Evolutionary conservation across 1,140 invertebrate genomes (phyloP), one percentile per base, ranked within the genome.

Genomic region (Physella acuta): DNA sequence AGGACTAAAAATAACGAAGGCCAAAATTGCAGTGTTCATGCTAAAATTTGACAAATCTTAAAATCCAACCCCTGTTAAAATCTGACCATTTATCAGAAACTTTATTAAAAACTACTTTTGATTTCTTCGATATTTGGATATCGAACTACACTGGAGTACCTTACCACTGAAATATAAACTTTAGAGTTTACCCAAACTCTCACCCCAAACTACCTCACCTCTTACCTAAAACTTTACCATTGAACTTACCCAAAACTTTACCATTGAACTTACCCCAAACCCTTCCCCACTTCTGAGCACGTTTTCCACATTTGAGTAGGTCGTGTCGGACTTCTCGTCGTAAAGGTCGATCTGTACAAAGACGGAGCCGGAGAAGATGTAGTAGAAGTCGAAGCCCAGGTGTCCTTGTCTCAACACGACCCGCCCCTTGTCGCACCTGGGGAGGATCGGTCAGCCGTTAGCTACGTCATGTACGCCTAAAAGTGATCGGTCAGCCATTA

Each of bases 361-460:
- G 28, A 76, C 69, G 33, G 73, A 77, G 11, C 77, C 77, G 16
- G 75, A 71, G 65, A 71, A 78, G 34, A 78, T 75, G 66, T 77
- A 76, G 59, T 77, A 78, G 64, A 78, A 77, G 44, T 73, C 58
- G 2, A 55, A 39, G 0, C 75, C 77, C 8, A 30, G 8, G 71
- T 78, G 77, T n/a, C 73, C 73, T 24, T 78, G 75, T 1, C 77
- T 64, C 0, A 76, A 24, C 14, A 78, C 68, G n/a, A 78, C 72
- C 0, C 77, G 75, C 14, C 75, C 77, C 65, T 71, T 72, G 61
- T 75, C 74, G 55, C 77, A 78, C 55, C 77, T 78, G 72, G 2
- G 62, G 44, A 28, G 53, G n/a, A 63, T 20, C 30, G 14, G 11
- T 24, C 24, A 17, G 3, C 3, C 0, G 11, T 16, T 30, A 11